Evolutionary conservation across 2,113 vertebrate species (phyloP).

Genomic region (Asarcornis scutulata): DNA sequence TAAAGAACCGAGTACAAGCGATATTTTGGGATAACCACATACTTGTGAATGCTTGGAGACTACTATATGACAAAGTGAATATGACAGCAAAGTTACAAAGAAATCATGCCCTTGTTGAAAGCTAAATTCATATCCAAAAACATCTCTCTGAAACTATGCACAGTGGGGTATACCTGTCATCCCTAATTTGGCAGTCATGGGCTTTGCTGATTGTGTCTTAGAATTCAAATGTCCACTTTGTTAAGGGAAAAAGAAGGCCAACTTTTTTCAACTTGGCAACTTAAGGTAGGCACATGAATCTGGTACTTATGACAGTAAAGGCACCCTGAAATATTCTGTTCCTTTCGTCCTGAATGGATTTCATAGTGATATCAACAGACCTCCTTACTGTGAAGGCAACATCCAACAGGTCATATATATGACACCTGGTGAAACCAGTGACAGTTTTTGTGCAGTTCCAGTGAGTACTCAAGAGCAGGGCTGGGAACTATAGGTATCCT

Average conservation of each 20-base stretch:
- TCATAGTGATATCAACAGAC: background rate
- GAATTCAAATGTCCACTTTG: slow-evolving; percentile 15
- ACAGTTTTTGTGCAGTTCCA: background rate
- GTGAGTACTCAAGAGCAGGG: background rate
- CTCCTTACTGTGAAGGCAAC: background rate
- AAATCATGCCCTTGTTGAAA: slow-evolving; percentile 29
- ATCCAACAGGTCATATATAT: background rate
- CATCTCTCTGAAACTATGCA: background rate
- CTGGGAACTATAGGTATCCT: background rate
- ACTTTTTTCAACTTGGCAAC: background rate
- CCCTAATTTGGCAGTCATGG: background rate
- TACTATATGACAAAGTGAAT: background rate
- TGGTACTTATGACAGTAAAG: background rate
- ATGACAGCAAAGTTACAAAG: slow-evolving; percentile 8
- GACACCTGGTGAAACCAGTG: background rate
- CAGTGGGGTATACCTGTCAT: background rate
- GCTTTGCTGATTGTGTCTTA: background rate
- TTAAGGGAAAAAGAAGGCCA: background rate
- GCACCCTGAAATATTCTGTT: background rate
- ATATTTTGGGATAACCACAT: background rate
- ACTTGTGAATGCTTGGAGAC: background rate
- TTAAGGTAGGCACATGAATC: background rate
- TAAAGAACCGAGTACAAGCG: background rate
- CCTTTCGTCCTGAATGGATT: background rate
- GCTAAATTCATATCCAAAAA: slow-evolving; percentile 17